Conservation (phyloP, 2,888 invertebrate species). For the Mimachlamys varia region DNA sequence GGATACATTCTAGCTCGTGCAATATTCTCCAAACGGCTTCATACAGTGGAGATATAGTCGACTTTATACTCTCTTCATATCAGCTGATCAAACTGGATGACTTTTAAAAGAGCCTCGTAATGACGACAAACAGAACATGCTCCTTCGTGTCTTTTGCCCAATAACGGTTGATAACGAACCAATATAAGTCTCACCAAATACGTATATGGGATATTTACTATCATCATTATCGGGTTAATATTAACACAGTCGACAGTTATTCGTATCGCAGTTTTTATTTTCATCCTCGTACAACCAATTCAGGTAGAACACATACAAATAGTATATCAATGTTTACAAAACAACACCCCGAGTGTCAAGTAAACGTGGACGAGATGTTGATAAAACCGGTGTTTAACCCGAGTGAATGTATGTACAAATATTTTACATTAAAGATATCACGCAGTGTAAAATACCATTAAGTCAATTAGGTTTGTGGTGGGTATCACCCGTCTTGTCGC, state of each 20-base stretch:
- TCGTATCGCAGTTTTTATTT: not conserved
- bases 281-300: not conserved
- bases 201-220: not conserved
- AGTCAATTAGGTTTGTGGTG: slow-evolving; percentile 30
- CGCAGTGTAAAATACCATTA: slow-evolving; percentile 8
- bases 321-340: not conserved
- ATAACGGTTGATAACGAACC: no score
- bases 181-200: no score
- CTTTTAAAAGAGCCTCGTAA: no score
- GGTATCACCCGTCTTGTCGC: slow-evolving; percentile 13
- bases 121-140: no score
- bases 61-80: no score
- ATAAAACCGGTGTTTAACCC: not conserved
- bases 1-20: no score
- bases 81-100: no score
- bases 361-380: not conserved
- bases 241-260: not conserved
- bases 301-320: not conserved
- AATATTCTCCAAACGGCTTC: no score
- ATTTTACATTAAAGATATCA: slow-evolving; percentile 21
- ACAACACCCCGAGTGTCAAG: not conserved
- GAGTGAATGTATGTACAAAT: not conserved
- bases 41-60: no score
- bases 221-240: not conserved
- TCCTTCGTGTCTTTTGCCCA: no score